phyloP scores from a whole-genome alignment of 37 sponge, comb jelly and placozoan genomes.

The Mnemiopsis leidyi region DNA sequence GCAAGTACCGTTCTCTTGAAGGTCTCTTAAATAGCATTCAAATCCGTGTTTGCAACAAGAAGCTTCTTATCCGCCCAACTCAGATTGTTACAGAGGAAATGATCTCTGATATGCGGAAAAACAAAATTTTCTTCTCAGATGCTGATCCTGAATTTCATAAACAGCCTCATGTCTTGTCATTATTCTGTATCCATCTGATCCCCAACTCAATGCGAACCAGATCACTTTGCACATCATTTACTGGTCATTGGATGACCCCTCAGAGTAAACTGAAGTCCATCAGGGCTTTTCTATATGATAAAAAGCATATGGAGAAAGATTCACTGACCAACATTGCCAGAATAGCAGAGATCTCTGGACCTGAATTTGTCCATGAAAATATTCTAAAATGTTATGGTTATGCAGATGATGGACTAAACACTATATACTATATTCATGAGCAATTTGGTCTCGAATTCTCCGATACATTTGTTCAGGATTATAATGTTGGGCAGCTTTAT shows the following conservation, averaged over 20 bases:
- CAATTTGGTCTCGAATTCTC: slow-evolving; percentile 15
- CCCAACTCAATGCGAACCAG: not conserved
- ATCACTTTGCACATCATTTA: slow-evolving; percentile 26
- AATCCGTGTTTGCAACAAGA: not conserved
- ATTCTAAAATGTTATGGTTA: slow-evolving; percentile 15
- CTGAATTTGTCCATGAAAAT: slow-evolving; percentile 52
- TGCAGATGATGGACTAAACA: slow-evolving; percentile 38
- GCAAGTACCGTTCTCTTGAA: slow-evolving; percentile 17
- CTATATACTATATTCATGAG: slow-evolving; percentile 29
- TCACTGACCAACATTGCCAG: not conserved
- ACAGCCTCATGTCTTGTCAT: slow-evolving; percentile 5
- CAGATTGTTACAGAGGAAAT: slow-evolving; percentile 60
- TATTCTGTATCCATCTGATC: not conserved
- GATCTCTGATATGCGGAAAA: not conserved
- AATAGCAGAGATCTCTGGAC: not conserved
- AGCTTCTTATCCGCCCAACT: not conserved
- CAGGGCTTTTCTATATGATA: not conserved
- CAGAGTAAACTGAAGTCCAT: not conserved
- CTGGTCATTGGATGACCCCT: not conserved
- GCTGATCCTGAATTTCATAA: slow-evolving; percentile 36
- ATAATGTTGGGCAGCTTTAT: slow-evolving; percentile 10
- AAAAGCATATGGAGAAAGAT: not conserved
- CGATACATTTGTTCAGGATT: slow-evolving; percentile 25
- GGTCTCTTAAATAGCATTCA: slow-evolving; percentile 1
- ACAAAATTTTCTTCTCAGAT: not conserved